phyloP scores from a whole-genome alignment of 2,888 invertebrate species.

The Parnassius glacialis region DNA sequence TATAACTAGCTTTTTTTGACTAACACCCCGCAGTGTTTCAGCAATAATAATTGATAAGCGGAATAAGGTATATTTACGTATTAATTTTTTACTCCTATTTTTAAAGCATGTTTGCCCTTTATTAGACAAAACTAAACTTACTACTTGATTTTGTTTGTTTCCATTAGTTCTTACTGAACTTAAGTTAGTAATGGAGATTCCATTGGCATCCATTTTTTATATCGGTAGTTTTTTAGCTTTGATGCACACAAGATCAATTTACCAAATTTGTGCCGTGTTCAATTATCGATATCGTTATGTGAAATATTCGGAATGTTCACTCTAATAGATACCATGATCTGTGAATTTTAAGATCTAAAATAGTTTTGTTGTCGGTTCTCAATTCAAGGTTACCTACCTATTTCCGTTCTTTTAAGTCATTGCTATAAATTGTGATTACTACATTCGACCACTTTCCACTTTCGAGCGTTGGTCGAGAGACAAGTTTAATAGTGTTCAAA shows the following conservation, averaged over 20 bases:
- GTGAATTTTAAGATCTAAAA: constrained; percentile 5
- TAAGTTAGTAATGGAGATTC: not conserved
- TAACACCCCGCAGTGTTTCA: no score
- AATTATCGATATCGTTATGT: constrained; percentile 2
- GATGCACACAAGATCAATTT: not conserved
- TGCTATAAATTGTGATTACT: constrained; percentile 34
- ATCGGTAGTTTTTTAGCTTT: not conserved
- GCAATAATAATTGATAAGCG: no score
- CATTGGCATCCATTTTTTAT: not conserved
- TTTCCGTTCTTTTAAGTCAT: constrained; percentile 37
- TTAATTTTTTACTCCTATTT: no score
- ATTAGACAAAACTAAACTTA: no score
- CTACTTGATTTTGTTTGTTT: no score
- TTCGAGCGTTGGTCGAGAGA: constrained; percentile 3
- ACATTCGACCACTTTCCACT: constrained; percentile 36
- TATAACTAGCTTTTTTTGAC: no score
- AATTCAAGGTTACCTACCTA: constrained; percentile 20
- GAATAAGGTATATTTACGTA: no score
- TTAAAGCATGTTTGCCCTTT: no score
- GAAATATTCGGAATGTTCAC: not conserved
- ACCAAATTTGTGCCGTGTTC: constrained; percentile 2
- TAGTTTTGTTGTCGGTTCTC: not conserved
- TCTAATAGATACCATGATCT: not conserved
- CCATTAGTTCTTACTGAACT: no score
- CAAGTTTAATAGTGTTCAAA: constrained; percentile 1